Conservation (phyloP, 2,113 vertebrate species). For the Perca flavescens region DNA sequence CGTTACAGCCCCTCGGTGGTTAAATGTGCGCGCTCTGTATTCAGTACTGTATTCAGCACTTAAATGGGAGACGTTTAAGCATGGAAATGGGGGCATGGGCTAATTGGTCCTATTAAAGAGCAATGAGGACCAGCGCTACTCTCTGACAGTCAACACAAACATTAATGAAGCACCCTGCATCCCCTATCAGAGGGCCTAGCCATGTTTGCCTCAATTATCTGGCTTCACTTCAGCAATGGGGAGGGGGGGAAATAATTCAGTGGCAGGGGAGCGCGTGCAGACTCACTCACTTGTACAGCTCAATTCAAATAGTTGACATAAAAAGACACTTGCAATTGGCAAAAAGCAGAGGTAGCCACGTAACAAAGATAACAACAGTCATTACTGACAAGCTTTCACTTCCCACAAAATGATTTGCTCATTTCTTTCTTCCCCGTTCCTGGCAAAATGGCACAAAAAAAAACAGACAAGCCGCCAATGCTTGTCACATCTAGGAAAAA, state of each 20-base stretch:
- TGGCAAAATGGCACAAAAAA: slow-evolving; percentile 36
- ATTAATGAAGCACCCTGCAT: slow-evolving; percentile 71
- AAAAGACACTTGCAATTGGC: slow-evolving; percentile 40
- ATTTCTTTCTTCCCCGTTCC: slow-evolving; percentile 34
- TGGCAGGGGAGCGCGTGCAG: background rate
- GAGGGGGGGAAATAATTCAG: slow-evolving; percentile 33
- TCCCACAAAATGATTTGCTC: slow-evolving; percentile 51
- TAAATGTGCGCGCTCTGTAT: slow-evolving; percentile 44
- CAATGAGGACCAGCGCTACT: slow-evolving; percentile 61
- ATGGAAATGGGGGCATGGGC: slow-evolving; percentile 69
- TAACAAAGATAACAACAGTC: slow-evolving; percentile 45
- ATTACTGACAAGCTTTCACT: slow-evolving; percentile 53
- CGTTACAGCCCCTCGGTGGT: slow-evolving; percentile 36
- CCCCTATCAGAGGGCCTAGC: slow-evolving; percentile 53
- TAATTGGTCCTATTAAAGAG: slow-evolving; percentile 78
- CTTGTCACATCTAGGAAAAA: slow-evolving; percentile 39
- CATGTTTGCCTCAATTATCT: slow-evolving; percentile 77
- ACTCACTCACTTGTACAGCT: slow-evolving; percentile 32
- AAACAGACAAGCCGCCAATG: slow-evolving; percentile 24
- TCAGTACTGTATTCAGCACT: slow-evolving; percentile 44
- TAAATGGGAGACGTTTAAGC: slow-evolving; percentile 69
- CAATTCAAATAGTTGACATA: slow-evolving; percentile 51
- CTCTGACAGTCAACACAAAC: slow-evolving; percentile 77
- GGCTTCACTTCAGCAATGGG: slow-evolving; percentile 55
- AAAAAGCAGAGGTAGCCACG: slow-evolving; percentile 46